A percentile compares a stretch with the other conserved stretches of the same genome.
Evolutionary conservation across 37 sponge, comb jelly and placozoan genomes (phyloP).

Genomic region (Mnemiopsis leidyi): DNA sequence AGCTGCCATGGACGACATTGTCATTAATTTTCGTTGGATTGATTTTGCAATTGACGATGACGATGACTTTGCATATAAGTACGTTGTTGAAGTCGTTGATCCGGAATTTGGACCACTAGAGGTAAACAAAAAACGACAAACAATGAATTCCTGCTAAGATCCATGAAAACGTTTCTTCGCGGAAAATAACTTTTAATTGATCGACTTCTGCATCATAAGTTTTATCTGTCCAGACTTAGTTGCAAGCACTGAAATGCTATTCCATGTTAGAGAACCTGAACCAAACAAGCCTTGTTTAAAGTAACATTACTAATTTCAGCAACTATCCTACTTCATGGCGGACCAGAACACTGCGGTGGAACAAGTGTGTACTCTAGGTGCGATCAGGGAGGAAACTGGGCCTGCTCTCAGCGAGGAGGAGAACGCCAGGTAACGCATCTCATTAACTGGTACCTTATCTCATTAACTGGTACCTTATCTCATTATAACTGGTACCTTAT

Average conservation of each 20-base stretch:
- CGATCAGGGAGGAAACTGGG: conserved; percentile 58
- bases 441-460: no score
- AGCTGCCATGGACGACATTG: background rate
- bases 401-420: conserved; percentile 51
- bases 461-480: no score
- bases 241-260: no score
- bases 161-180: no score
- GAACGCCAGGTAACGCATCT: conserved; percentile 25
- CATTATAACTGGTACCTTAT: no score
- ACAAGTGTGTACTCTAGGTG: conserved; percentile 59
- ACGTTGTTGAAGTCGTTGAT: background rate
- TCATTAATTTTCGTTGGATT: background rate
- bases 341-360: conserved; percentile 65
- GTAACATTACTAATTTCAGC: conserved; percentile 39
- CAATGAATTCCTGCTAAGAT: no score
- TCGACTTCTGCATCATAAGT: no score
- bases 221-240: no score
- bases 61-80: background rate
- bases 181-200: no score
- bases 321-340: conserved; percentile 34
- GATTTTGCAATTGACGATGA: background rate
- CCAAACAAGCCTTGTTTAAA: no score
- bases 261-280: no score
- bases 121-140: no score
- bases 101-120: background rate